Evolutionary conservation across 2,113 vertebrate genomes (phyloP), one percentile per base, ranked within the genome.

Genomic region (Cinclus cinclus): DNA sequence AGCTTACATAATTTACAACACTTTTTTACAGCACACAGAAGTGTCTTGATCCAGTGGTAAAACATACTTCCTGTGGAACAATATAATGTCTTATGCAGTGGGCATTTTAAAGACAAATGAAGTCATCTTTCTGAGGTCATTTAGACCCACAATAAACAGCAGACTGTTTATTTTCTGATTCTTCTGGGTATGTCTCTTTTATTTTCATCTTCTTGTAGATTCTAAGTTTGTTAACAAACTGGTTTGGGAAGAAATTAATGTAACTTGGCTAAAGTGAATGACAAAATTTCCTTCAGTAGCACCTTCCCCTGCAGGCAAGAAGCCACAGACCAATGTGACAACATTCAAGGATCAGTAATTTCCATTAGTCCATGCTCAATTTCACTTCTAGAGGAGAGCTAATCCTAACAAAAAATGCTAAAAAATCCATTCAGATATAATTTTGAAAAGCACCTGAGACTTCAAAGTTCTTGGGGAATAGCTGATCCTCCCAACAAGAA

Each of bases 81-180:
- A 62, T 82, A 60, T 44, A 33, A 87, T 47, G 56, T 88, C 33
- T 83, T 77, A 74, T 19, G 52, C 46, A 37, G 71, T 52, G 79
- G 42, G 37, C 41, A 65, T 89, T 95, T 75, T 39, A 87, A 71
- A 81, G 70, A 37, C 39, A 88, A 94, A 63, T 74, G 27, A 82
- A 93, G 49, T 93, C 30, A 55, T 70, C 89, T 84, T 85, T 89
- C 68, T 91, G 75, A 83, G 86, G 71, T 82, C 39, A 42, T 86
- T 68, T 89, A 89, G 68, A 94, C 74, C 53, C 82, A 92, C 41
- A 97, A 96, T 97, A 96, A 96, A 96, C 78, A 87, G 93, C 94
- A 89, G 62, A 87, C 75, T 1, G 0, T 87, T 91, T 78, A 77
- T 92, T 93, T 94, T 95, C 92, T 62, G 83, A 63, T 78, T 89